Base-by-base conservation (phyloP, 2,113 vertebrate genomes). In the Campylomormyrus tamandua region DNA sequence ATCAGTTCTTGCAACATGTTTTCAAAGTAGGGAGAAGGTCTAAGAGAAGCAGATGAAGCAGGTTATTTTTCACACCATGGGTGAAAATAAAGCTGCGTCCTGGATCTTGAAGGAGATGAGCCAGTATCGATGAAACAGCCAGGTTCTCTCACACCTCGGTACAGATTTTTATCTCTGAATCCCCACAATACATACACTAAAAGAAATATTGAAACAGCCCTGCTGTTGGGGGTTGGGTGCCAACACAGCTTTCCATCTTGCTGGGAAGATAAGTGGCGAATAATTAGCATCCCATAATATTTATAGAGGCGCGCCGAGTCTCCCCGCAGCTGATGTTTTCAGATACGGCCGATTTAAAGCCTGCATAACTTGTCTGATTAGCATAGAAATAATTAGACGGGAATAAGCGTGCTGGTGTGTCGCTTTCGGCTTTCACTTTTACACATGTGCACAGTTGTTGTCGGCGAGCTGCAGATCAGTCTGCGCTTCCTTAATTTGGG, bases 241-340 rank as follows among this genome's bases (percentile, higher is more conserved):
- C 45, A 48, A 31, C 46, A 50, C n/a, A 27, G 42, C 48, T 49
- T 86, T 50, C 24, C 83, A 49, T 49, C 45, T 13, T n/a, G 83
- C 83, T 86, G 83, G 45, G 83, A 86, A 49, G 83, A 86, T n/a
- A 50, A 27, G 24, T 86, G 83, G 48, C 4, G 45, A 84, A 48
- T 87, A 56, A 87, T 87, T 52, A 53, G 85, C 85, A 39, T 48
- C 45, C 42, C 7, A 17, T 84, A 84, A 53, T 53, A 53, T 87
- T 52, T 87, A 87, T 53, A 52, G 85, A 87, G 87, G 19, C 9
- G 87, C 21, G 35, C 11, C 10, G 15, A 19, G 35, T 88, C 6
- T 66, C 56, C 52, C 56, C 3, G 21, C 56, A 62, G 87, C 87
- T 62, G 87, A 39, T 88, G 87, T 39, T 88, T 42, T 88, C 56